These are phyloP conservation scores for Delphinapterus leucas DNA, from an alignment of 2,113 vertebrate genomes.

Conservation along the genomic window DNA sequence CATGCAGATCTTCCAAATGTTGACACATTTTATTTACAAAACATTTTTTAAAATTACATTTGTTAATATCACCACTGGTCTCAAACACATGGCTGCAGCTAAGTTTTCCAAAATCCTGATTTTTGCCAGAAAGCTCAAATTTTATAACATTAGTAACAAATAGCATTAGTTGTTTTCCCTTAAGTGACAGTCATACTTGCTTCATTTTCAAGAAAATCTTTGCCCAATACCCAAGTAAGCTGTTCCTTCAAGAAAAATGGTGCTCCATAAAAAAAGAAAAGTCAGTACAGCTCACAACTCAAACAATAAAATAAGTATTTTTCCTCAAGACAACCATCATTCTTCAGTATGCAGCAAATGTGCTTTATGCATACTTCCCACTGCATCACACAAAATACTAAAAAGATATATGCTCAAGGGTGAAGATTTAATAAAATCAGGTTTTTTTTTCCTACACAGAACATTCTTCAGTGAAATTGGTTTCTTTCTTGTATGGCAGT, in stretches of 20 bases:
- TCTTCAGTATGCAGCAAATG: neutral
- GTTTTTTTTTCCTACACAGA: neutral
- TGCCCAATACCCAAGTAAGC: neutral
- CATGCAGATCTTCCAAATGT: neutral
- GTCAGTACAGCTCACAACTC: neutral
- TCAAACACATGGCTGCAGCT: neutral
- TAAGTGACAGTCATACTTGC: neutral
- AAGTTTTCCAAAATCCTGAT: neutral
- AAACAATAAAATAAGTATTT: neutral
- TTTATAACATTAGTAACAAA: constrained; percentile 2
- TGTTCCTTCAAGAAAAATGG: neutral
- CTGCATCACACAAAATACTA: neutral
- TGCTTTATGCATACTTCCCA: neutral
- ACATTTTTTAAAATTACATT: neutral
- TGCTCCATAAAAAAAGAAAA: neutral
- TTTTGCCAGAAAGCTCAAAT: neutral
- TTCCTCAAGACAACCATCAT: neutral
- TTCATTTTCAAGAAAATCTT: neutral
- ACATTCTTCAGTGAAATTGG: neutral
- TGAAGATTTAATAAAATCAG: neutral
- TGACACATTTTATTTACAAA: neutral
- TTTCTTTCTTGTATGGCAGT: neutral
- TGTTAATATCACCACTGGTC: neutral
- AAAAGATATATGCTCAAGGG: neutral
- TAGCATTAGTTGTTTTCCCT: neutral